Conservation (phyloP, 2,113 vertebrate genomes). For the Thamnaconus septentrionalis region DNA sequence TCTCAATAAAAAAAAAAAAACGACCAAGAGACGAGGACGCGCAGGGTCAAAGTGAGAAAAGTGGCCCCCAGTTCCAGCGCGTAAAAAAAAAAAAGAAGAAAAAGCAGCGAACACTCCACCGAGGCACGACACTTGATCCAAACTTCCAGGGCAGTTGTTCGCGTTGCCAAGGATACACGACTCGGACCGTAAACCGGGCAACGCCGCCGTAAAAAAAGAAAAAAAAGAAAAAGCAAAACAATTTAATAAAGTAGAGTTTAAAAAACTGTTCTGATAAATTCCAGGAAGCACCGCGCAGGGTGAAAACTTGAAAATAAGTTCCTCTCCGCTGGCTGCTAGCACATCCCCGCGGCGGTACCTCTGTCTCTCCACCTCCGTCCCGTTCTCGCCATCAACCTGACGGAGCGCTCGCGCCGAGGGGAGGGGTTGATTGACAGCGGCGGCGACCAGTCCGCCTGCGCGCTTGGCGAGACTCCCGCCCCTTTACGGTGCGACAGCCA, state of each 20-base stretch:
- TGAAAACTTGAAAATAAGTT: neutral
- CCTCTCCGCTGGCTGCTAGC: too few relatives aligned
- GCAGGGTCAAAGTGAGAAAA: too few relatives aligned
- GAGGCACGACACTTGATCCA: constrained; percentile 48
- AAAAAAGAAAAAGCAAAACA: neutral
- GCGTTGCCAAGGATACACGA: constrained; percentile 64
- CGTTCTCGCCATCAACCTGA: constrained; percentile 48
- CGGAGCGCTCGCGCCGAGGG: neutral
- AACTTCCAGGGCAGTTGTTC: constrained; percentile 67
- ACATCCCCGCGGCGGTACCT: too few relatives aligned
- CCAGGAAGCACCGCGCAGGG: too few relatives aligned
- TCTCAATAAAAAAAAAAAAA: too few relatives aligned
- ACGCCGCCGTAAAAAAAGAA: constrained; percentile 15
- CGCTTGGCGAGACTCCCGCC: neutral
- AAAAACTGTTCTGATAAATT: neutral
- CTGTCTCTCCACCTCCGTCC: neutral
- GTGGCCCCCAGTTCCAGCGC: neutral
- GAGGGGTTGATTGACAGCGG: neutral
- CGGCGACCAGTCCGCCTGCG: constrained; percentile 18
- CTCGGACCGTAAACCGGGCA: constrained; percentile 41
- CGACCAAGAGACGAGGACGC: too few relatives aligned
- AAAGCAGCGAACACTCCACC: too few relatives aligned
- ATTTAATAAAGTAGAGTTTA: neutral
- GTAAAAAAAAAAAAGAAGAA: neutral
- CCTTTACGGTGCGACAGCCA: constrained; percentile 14